Evolutionary conservation across 2,113 vertebrate genomes (phyloP), one percentile per base, ranked within the genome.

Genomic region (Nettapus auritus): DNA sequence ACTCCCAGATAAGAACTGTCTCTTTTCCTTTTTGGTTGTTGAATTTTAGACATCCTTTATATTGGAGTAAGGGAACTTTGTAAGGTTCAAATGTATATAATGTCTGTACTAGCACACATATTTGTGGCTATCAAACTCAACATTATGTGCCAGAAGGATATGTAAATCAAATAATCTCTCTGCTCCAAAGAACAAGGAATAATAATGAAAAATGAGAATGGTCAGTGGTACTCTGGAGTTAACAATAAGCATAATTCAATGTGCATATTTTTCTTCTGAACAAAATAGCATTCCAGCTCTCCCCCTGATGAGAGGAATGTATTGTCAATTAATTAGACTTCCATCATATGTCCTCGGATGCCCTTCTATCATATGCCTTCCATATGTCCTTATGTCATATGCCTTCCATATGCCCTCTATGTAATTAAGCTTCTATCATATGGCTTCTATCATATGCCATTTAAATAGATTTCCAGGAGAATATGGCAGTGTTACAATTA

Each of bases 371-470:
- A 67, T 96, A 97, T 97, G 95, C 90, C 92, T 94, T 97, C 97
- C 97, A 97, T 97, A 97, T 97, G 96, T 97, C 95, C 96, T 74
- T 25, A 40, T 95, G 94, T 96, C 93, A 94, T 96, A 97, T 97
- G 97, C 95, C 97, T 97, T 93, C 95, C 97, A 97, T 97, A 97
- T 97, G 97, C 92, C 97, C 96, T 17, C 86, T 62, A 1, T 91
- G 91, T 96, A 97, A 97, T 97, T 97, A 97, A 75, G 86, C 93
- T 94, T 83, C 96, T 40, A 96, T 97, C 97, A 96, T 97, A 97
- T 96, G 96, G 96, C 96, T 97, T 78, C 95, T 92, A 96, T 97
- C 97, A 97, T 71, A 89, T 97, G 96, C 94, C 96, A 93, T 97
- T 97, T 96, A 76, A 93, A 81, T 52, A 31, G 80, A 94, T 83